Conservation (phyloP, 2,888 invertebrate genomes). For the Palloptera scutellata region DNA sequence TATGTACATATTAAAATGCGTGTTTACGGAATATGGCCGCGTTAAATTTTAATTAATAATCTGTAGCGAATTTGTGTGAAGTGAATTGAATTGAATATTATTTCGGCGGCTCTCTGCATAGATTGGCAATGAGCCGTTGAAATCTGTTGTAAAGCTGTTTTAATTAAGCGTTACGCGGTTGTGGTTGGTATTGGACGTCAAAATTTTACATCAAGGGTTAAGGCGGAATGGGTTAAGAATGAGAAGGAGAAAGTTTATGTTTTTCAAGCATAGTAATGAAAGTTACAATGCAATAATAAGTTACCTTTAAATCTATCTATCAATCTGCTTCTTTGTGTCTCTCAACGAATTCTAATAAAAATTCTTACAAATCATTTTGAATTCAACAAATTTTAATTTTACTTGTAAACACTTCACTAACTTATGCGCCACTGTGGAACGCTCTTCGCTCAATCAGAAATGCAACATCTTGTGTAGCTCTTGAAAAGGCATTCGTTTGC, state of each 20-base stretch:
- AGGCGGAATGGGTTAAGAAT: too few species aligned
- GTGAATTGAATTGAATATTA: slow-evolving; percentile 36
- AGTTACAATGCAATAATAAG: too few species aligned
- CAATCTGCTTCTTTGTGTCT: too few species aligned
- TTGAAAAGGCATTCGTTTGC: slow-evolving; percentile 57
- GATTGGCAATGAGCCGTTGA: slow-evolving; percentile 56
- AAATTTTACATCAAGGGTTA: too few species aligned
- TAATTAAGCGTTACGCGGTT: slow-evolving; percentile 58
- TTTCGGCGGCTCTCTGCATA: background rate
- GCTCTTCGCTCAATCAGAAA: background rate
- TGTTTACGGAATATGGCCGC: slow-evolving; percentile 12
- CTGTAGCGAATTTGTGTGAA: slow-evolving; percentile 48
- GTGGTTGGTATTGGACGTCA: background rate
- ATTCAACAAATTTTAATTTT: too few species aligned
- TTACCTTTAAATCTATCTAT: too few species aligned
- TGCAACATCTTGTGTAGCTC: slow-evolving; percentile 38
- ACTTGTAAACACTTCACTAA: background rate
- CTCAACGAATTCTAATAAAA: too few species aligned
- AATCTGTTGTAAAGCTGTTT: slow-evolving; percentile 58
- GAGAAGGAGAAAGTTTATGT: too few species aligned
- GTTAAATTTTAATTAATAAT: slow-evolving; percentile 61
- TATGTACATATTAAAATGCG: slow-evolving; percentile 15
- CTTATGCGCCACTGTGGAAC: background rate
- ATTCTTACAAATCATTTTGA: too few species aligned
- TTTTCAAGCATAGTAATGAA: too few species aligned